Evolutionary conservation across 2,797 vertebrate genomes (phyloP).

Genomic region (Spea hammondii): DNA sequence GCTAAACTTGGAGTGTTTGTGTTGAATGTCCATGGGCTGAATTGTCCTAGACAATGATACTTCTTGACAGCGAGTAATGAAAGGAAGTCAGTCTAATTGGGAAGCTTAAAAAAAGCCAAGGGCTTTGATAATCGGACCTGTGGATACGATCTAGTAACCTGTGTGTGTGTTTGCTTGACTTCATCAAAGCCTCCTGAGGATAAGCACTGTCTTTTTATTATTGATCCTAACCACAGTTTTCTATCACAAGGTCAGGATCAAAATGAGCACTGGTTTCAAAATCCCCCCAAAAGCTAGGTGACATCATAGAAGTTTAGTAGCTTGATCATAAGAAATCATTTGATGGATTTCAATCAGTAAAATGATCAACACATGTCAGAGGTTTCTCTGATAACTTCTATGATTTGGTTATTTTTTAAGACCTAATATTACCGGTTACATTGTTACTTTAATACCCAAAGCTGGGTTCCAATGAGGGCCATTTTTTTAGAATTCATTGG

Average conservation of each 20-base stretch:
- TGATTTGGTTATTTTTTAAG: no score
- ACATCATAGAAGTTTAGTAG: no score
- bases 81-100: conserved; percentile 31
- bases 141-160: conserved; percentile 9
- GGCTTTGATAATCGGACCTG: conserved; percentile 8
- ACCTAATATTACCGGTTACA: no score
- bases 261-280: neutral
- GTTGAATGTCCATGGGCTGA: conserved; percentile 16
- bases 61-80: conserved; percentile 39
- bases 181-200: neutral
- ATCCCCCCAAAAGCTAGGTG: neutral
- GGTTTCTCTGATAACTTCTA: no score
- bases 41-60: conserved; percentile 2
- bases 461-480: no score
- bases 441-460: no score
- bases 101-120: conserved; percentile 19
- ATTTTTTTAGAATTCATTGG: no score
- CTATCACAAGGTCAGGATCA: neutral
- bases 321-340: no score
- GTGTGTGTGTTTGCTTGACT: neutral
- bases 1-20: conserved; percentile 7
- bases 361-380: no score
- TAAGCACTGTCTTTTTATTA: conserved; percentile 4
- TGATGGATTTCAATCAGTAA: no score
- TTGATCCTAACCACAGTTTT: conserved; percentile 1